Base-by-base conservation (phyloP, 2,888 invertebrate genomes). In the Oscheius myriophilus region DNA sequence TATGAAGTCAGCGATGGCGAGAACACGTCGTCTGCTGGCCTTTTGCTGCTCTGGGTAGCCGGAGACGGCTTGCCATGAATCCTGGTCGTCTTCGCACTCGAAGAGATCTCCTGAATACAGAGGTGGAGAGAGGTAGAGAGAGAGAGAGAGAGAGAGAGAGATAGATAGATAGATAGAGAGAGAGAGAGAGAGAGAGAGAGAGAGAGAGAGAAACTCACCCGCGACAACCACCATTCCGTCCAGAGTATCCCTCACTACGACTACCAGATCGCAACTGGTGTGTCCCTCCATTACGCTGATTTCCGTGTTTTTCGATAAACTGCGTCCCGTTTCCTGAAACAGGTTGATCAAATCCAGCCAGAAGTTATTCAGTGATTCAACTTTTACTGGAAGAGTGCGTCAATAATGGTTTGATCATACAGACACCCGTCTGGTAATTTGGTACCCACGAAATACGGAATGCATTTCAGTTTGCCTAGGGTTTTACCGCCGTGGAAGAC, bases 221-320 rank as follows among this genome's bases (percentile, higher is more conserved):
- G 70, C 49, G 6, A 73, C 70, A 4, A 73, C 69, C 0, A 69
- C 46, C 12, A 16, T 46, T 33, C 57, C 46, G 3, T 55, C 23
- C 11, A 52, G 53, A 16, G 49, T 57, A 21, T 45, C 65, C 12
- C 53, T 61, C 0, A 67, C 67, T 39, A 46, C 21, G 16, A 70
- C 70, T 12, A 72, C 39, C 9, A 72, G 58, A 45, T 77, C 77
- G 16, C 71, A 67, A 33, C 61, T 64, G 1, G 77, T 77, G 51
- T 77, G 77, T 0, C 77, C 77, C n/a, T 71, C 55, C 3, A 71
- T 55, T 21, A 69, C 70, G 25, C 53, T 51, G 18, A 76, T 58
- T 63, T 33, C 23, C n/a, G 62, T 55, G n/a, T 54, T 33, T 11
- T 51, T 41, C 14, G 52, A 52, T 7, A 63, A 33, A 33, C n/a